Evolutionary conservation across 2,113 vertebrate genomes (phyloP).

Genomic region (Callithrix jacchus): DNA sequence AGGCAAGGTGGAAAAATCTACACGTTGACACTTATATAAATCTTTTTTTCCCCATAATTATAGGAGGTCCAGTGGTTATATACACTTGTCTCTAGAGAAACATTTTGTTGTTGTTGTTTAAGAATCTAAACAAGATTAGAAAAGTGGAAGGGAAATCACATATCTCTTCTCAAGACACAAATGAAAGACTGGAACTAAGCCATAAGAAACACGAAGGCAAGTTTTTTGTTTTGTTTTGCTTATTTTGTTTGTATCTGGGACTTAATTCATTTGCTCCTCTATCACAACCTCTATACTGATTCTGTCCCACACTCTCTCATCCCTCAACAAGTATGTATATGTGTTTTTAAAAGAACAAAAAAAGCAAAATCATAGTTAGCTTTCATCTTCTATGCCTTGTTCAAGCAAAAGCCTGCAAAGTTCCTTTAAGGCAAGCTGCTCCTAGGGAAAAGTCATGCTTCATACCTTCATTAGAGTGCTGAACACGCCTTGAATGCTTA

Average conservation of each 20-base stretch:
- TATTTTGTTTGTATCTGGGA: background rate
- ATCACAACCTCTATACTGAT: background rate
- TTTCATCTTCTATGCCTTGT: background rate
- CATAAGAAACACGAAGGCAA: background rate
- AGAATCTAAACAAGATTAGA: background rate
- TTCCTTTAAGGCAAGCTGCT: slow-evolving; percentile 10
- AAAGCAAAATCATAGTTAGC: background rate
- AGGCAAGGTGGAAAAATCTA: background rate
- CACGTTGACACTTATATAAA: background rate
- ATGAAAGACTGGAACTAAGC: background rate
- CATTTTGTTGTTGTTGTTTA: slow-evolving; percentile 32
- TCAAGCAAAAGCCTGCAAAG: background rate
- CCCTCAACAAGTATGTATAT: background rate
- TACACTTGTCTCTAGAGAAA: background rate
- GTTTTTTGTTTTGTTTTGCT: background rate
- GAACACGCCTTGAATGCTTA: slow-evolving; percentile 10
- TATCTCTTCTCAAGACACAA: background rate
- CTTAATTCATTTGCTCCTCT: background rate
- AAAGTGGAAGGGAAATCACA: slow-evolving; percentile 20
- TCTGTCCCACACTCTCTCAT: background rate
- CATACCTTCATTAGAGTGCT: background rate
- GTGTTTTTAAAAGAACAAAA: background rate
- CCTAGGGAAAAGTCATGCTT: background rate
- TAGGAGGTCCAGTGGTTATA: background rate
- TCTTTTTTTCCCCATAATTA: background rate